Evolutionary conservation across 2,113 vertebrate genomes (phyloP).

Genomic region (Clarias gariepinus): DNA sequence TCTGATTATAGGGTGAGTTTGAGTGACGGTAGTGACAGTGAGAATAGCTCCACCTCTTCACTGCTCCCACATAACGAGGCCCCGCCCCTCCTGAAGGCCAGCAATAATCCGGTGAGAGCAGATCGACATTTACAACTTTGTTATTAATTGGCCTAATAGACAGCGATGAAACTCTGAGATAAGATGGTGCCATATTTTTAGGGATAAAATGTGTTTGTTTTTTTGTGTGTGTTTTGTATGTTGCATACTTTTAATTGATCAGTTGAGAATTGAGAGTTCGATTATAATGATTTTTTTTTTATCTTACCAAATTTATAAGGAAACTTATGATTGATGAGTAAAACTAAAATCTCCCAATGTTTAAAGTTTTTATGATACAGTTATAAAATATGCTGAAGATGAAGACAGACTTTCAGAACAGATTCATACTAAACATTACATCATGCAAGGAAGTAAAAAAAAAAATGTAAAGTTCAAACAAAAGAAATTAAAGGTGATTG

Average conservation of each 20-base stretch:
- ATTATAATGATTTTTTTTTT: neutral
- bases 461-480: no score
- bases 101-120: slow-evolving; percentile 66
- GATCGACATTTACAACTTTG: neutral
- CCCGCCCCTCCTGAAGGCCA: slow-evolving; percentile 83
- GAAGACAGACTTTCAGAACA: neutral
- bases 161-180: neutral
- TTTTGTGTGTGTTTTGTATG: neutral
- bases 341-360: neutral
- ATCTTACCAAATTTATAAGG: neutral
- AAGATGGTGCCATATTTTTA: neutral
- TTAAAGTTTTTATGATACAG: no score
- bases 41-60: slow-evolving; percentile 86
- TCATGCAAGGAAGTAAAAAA: no score
- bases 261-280: no score
- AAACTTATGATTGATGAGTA: neutral
- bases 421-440: neutral
- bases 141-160: neutral
- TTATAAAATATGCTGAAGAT: neutral
- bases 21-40: slow-evolving; percentile 92
- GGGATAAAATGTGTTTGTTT: neutral
- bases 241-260: neutral
- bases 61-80: slow-evolving; percentile 76
- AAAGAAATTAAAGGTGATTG: no score
- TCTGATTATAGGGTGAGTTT: slow-evolving; percentile 81